These are phyloP conservation scores for Trogon melanurus DNA, from an alignment of 2,113 vertebrate species.

Conservation along the genomic window DNA sequence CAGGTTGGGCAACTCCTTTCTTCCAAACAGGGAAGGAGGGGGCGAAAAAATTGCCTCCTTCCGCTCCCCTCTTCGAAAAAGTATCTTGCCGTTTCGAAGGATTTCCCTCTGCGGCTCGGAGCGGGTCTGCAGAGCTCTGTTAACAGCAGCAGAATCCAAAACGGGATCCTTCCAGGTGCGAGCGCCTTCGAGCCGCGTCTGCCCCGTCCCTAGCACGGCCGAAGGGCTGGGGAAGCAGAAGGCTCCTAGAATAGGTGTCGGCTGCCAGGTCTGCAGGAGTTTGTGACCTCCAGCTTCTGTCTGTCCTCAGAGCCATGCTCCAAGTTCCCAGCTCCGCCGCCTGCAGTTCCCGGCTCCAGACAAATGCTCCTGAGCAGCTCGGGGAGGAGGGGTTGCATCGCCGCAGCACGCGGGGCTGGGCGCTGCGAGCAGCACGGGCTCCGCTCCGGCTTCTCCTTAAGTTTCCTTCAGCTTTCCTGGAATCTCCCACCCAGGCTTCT, in stretches of 20 bases:
- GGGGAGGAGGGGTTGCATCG: slow-evolving; percentile 33
- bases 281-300: neutral
- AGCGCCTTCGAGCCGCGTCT: neutral
- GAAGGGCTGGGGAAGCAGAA: neutral
- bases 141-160: neutral
- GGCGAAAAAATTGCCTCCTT: neutral
- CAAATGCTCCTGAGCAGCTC: slow-evolving; percentile 27
- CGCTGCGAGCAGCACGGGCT: neutral
- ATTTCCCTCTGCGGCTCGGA: neutral
- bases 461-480: neutral
- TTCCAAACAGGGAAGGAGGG: neutral
- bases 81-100: accelerated
- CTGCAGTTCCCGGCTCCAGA: slow-evolving; percentile 37
- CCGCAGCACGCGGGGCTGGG: neutral
- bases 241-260: neutral
- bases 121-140: neutral
- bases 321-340: neutral
- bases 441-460: neutral
- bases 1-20: slow-evolving; percentile 54
- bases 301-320: slow-evolving; percentile 35
- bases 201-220: neutral
- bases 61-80: neutral
- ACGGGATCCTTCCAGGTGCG: neutral
- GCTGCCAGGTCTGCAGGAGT: neutral
- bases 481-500: neutral